Evolutionary conservation across 2,113 vertebrate species (phyloP).

Genomic region (Chunga burmeisteri): DNA sequence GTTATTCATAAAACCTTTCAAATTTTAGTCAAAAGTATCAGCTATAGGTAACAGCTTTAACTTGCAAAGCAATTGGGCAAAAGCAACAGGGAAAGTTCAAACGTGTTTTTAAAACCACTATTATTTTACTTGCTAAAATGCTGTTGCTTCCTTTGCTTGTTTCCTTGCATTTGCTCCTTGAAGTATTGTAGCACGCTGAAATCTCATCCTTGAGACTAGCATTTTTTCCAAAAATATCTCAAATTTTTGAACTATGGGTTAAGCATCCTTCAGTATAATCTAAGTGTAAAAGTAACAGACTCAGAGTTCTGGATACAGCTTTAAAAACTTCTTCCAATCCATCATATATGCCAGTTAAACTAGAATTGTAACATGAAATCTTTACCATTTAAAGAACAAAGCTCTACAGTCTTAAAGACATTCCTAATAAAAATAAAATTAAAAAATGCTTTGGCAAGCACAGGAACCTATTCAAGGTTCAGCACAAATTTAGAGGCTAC

Average conservation of each 20-base stretch:
- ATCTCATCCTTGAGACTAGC: background rate
- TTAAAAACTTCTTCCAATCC: background rate
- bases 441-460: background rate
- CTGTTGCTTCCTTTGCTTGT: background rate
- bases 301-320: background rate
- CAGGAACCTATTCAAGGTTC: background rate
- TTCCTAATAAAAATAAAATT: background rate
- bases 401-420: background rate
- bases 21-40: background rate
- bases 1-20: background rate
- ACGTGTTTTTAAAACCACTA: background rate
- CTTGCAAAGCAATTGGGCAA: background rate
- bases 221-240: background rate
- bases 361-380: background rate
- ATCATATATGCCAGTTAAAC: background rate
- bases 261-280: background rate
- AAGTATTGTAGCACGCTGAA: background rate
- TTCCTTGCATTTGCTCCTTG: background rate
- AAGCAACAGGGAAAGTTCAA: background rate
- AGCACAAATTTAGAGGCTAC: background rate
- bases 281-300: background rate
- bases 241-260: background rate
- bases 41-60: background rate
- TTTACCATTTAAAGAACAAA: background rate
- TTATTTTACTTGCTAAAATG: background rate